These are phyloP conservation scores for Pinctada fucata DNA, from an alignment of 2,888 invertebrate species.

Conservation along the genomic window DNA sequence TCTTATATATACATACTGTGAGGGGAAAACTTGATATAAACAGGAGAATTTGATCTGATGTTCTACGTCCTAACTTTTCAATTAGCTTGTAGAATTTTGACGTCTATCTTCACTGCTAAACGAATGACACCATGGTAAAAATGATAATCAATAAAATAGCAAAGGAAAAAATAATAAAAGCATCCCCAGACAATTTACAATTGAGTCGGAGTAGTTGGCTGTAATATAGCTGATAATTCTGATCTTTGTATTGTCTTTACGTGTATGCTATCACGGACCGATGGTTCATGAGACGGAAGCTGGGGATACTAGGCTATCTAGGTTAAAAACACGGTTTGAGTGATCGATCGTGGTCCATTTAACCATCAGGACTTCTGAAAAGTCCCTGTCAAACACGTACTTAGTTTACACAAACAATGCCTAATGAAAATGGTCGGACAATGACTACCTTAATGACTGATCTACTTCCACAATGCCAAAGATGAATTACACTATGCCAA, in stretches of 20 bases:
- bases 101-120: not conserved
- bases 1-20: too few species aligned
- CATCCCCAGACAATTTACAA: not conserved
- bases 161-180: constrained; percentile 1
- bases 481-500: too few species aligned
- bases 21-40: too few species aligned
- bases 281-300: not conserved
- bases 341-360: not conserved
- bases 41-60: too few species aligned
- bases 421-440: not conserved
- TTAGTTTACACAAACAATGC: not conserved
- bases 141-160: not conserved
- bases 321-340: not conserved
- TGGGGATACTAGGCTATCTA: not conserved
- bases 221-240: constrained; percentile 1
- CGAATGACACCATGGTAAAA: not conserved
- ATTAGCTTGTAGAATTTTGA: too few species aligned
- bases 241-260: not conserved
- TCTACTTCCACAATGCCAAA: too few species aligned
- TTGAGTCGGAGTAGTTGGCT: not conserved
- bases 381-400: not conserved
- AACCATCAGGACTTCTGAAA: not conserved
- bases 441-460: not conserved
- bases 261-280: not conserved
- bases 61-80: too few species aligned